A percentile compares a stretch with the other conserved stretches of the same genome.
These are phyloP conservation scores for Dinomys branickii DNA, from an alignment of 2,113 vertebrate genomes.

Conservation along the genomic window DNA sequence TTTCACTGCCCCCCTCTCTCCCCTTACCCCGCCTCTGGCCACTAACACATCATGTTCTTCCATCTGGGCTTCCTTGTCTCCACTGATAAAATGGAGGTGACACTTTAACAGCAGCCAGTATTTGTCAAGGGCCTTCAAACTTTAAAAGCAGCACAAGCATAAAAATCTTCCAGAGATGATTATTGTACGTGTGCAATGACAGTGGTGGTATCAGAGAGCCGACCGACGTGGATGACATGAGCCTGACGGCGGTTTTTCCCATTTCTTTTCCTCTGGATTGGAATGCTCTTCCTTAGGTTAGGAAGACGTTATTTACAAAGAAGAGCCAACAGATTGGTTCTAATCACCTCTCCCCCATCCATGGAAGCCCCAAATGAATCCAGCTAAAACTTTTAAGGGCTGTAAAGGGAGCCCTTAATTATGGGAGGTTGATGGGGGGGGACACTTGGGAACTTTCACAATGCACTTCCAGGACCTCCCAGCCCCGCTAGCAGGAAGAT, in stretches of 20 bases:
- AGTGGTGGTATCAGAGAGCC: neutral
- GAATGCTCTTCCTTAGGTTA: constrained; percentile 53
- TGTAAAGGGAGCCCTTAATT: constrained; percentile 72
- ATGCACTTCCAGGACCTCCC: constrained; percentile 61
- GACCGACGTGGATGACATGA: neutral
- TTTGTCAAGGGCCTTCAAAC: constrained; percentile 48
- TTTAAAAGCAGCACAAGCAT: constrained; percentile 40
- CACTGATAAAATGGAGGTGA: constrained; percentile 68
- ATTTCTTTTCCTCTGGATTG: constrained; percentile 65
- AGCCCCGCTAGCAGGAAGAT: constrained; percentile 60
- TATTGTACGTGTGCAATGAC: neutral
- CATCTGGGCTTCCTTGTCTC: constrained; percentile 61
- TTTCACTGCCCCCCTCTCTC: neutral
- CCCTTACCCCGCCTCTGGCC: neutral
- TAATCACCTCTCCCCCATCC: constrained; percentile 39
- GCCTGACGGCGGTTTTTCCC: neutral
- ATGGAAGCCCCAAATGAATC: constrained; percentile 60
- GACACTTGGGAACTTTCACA: constrained; percentile 16
- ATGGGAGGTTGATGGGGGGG: neutral
- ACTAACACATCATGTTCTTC: constrained; percentile 47
- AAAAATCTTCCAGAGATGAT: constrained; percentile 40
- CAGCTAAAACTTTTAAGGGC: constrained; percentile 60
- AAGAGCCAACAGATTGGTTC: constrained; percentile 57
- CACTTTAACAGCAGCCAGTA: constrained; percentile 15
- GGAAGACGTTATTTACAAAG: constrained; percentile 56